Percentiles rank a stretch among this genome's conserved stretches.
Conservation (phyloP, 2,113 vertebrate species). For the Ceyx margarethae region DNA sequence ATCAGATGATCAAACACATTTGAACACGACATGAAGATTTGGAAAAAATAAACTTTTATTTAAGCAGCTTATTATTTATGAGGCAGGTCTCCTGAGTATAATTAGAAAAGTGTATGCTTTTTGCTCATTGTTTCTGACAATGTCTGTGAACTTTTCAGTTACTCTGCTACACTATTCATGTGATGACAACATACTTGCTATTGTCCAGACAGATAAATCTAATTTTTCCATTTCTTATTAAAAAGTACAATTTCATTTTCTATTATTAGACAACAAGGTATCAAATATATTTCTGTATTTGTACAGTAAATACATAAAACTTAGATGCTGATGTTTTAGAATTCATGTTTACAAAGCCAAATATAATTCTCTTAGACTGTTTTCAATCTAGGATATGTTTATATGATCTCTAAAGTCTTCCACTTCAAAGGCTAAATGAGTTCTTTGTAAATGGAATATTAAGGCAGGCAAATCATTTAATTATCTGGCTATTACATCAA, state of each 20-base stretch:
- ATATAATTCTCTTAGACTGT: slow-evolving; percentile 40
- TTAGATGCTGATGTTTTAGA: slow-evolving; percentile 1
- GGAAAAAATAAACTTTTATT: background rate
- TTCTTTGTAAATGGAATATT: slow-evolving; percentile 70
- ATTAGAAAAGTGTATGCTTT: background rate
- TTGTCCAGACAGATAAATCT: slow-evolving; percentile 50
- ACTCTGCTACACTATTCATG: slow-evolving; percentile 9
- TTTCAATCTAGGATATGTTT: slow-evolving; percentile 72
- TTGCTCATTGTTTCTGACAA: background rate
- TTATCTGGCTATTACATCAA: slow-evolving; percentile 74
- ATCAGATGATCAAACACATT: background rate
- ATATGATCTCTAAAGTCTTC: slow-evolving; percentile 69
- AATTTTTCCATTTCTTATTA: background rate
- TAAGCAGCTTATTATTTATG: background rate
- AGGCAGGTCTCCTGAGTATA: background rate
- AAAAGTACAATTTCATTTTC: background rate
- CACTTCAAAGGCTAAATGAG: slow-evolving; percentile 74
- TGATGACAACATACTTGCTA: slow-evolving; percentile 18
- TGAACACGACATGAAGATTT: background rate
- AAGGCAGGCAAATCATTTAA: slow-evolving; percentile 70
- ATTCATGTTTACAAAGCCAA: slow-evolving; percentile 59
- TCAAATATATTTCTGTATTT: background rate
- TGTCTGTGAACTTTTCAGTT: background rate
- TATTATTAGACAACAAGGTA: background rate
- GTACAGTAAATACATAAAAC: background rate